Conservation (phyloP, 2,113 vertebrate genomes). For the Callopanchax toddi region DNA sequence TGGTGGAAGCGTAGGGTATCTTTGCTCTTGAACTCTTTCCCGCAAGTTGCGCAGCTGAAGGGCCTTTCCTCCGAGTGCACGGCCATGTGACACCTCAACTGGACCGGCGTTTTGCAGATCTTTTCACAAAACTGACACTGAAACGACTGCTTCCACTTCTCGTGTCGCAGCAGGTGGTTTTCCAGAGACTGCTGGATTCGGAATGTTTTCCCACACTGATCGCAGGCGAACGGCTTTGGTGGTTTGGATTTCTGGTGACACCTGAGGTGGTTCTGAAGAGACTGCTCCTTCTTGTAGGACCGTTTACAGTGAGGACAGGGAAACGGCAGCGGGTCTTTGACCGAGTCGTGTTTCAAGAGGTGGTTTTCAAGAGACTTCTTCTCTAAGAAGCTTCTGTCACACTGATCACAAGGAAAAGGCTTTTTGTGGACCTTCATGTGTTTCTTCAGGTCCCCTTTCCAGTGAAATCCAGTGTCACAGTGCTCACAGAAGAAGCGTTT, state of each 20-base stretch:
- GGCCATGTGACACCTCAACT: slow-evolving; percentile 63
- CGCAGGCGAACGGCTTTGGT: slow-evolving; percentile 65
- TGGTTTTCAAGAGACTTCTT: slow-evolving; percentile 65
- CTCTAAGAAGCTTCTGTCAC: slow-evolving; percentile 50
- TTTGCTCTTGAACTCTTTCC: slow-evolving; percentile 76
- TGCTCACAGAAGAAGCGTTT: slow-evolving; percentile 62
- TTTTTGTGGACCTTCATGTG: slow-evolving; percentile 61
- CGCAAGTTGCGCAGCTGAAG: slow-evolving; percentile 64
- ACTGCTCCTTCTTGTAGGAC: slow-evolving; percentile 59
- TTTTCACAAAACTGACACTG: slow-evolving; percentile 68
- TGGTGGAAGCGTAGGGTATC: slow-evolving; percentile 75
- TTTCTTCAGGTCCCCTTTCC: slow-evolving; percentile 68
- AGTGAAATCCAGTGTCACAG: slow-evolving; percentile 53
- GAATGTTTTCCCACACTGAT: slow-evolving; percentile 66
- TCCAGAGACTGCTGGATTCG: slow-evolving; percentile 60
- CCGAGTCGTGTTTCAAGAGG: slow-evolving; percentile 28
- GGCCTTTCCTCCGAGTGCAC: slow-evolving; percentile 72
- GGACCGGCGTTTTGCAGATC: slow-evolving; percentile 59
- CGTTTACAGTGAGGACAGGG: slow-evolving; percentile 63
- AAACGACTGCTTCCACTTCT: slow-evolving; percentile 56
- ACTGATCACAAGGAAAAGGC: slow-evolving; percentile 56
- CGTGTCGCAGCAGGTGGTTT: slow-evolving; percentile 67
- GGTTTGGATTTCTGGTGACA: slow-evolving; percentile 47
- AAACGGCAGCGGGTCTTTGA: slow-evolving; percentile 59
- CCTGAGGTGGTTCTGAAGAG: slow-evolving; percentile 68